Conservation (phyloP, 2,797 vertebrate genomes). For the Bovichtus variegatus region DNA sequence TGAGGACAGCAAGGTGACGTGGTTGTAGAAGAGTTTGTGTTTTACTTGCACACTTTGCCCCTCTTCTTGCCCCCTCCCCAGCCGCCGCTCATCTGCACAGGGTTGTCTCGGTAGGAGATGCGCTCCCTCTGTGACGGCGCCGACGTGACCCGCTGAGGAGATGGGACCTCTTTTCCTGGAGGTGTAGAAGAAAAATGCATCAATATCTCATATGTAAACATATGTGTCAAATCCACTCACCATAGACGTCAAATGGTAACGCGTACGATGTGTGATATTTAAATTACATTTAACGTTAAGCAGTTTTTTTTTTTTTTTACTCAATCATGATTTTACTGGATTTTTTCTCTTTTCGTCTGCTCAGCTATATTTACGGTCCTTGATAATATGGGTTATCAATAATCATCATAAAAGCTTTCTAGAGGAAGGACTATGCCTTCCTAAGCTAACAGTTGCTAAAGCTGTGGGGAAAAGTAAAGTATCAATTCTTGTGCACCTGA, state of each 20-base stretch:
- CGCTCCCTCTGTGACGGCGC: constrained; percentile 86
- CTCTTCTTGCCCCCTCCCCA: constrained; percentile 95
- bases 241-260: not conserved
- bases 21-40: constrained; percentile 26
- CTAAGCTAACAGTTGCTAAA: not conserved
- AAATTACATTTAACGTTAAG: not conserved
- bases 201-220: not conserved
- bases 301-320: no score
- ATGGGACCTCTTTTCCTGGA: constrained; percentile 80
- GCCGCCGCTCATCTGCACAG: constrained; percentile 88
- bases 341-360: not conserved
- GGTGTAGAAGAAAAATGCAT: not conserved
- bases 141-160: constrained; percentile 76
- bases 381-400: not conserved
- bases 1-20: not conserved
- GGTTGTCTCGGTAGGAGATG: constrained; percentile 91
- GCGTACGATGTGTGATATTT: not conserved
- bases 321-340: not conserved
- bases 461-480: not conserved
- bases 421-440: not conserved
- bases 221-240: not conserved
- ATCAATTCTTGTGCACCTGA: not conserved
- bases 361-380: not conserved
- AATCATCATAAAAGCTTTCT: not conserved
- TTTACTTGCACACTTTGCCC: constrained; percentile 81